A percentile compares a stretch with the other conserved stretches of the same genome.
Conservation (phyloP, 2,797 vertebrate genomes). For the Sphaeramia orbicularis region DNA sequence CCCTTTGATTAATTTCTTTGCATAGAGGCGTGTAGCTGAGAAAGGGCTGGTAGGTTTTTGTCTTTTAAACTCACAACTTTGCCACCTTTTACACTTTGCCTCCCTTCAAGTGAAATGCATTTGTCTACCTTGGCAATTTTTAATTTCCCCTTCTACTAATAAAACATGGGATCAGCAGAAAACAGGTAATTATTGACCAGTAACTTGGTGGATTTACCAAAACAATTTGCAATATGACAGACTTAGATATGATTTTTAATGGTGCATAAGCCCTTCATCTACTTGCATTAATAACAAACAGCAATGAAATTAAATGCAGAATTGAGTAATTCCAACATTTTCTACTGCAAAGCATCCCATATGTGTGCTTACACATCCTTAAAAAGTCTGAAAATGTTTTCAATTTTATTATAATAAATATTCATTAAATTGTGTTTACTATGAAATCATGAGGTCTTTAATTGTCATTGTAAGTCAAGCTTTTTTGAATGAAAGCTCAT, state of each 20-base stretch:
- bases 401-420: too few species aligned
- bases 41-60: background rate
- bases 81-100: slow-evolving; percentile 34
- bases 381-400: too few species aligned
- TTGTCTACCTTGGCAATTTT: slow-evolving; percentile 31
- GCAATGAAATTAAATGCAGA: background rate
- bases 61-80: slow-evolving; percentile 26
- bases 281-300: background rate
- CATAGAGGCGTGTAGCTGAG: background rate
- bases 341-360: background rate
- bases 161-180: slow-evolving; percentile 13
- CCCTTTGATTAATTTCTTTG: background rate
- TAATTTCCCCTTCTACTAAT: slow-evolving; percentile 10
- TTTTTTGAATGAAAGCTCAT: too few species aligned
- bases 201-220: slow-evolving; percentile 27
- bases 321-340: background rate
- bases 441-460: too few species aligned
- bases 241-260: background rate
- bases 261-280: background rate
- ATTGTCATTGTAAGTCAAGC: too few species aligned
- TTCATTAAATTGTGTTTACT: too few species aligned
- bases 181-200: slow-evolving; percentile 38
- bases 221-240: background rate
- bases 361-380: background rate
- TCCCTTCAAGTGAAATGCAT: background rate